Conservation (phyloP, 2,888 invertebrate genomes). For the Apamea epomidion region DNA sequence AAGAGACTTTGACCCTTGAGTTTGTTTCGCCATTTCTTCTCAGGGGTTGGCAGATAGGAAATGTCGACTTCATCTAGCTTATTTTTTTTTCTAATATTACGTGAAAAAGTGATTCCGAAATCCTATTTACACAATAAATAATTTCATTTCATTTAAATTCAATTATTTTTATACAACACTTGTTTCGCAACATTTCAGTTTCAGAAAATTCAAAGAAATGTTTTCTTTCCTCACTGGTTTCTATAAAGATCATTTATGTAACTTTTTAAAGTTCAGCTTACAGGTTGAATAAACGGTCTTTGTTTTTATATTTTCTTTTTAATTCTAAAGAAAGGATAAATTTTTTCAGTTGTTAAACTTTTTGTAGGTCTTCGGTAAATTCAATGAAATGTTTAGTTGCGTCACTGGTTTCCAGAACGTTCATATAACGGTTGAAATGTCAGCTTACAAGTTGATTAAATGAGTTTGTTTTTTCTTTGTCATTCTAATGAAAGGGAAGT, state of each 20-base stretch:
- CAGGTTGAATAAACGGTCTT: neutral
- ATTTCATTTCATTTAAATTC: too few relatives aligned
- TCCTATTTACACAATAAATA: too few relatives aligned
- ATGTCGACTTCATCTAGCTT: too few relatives aligned
- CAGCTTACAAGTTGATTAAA: neutral
- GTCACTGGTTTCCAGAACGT: neutral
- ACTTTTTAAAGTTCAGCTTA: neutral
- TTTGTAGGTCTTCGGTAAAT: slow-evolving; percentile 2
- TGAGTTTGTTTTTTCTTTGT: neutral
- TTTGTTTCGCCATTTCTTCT: too few relatives aligned
- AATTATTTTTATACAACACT: neutral
- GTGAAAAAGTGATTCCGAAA: too few relatives aligned
- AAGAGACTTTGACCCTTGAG: too few relatives aligned
- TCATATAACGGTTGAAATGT: neutral
- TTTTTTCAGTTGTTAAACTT: neutral
- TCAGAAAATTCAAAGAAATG: neutral
- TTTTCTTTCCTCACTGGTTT: neutral
- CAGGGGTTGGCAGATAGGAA: too few relatives aligned
- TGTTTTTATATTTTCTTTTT: neutral
- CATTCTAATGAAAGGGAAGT: neutral
- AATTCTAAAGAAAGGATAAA: neutral
- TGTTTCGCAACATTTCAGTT: neutral
- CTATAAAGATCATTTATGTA: neutral
- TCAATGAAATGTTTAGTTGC: slow-evolving; percentile 6
- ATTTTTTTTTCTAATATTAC: too few relatives aligned